Evolutionary conservation across 2,797 vertebrate genomes (phyloP).

Genomic region (Ptychadena robeensis): DNA sequence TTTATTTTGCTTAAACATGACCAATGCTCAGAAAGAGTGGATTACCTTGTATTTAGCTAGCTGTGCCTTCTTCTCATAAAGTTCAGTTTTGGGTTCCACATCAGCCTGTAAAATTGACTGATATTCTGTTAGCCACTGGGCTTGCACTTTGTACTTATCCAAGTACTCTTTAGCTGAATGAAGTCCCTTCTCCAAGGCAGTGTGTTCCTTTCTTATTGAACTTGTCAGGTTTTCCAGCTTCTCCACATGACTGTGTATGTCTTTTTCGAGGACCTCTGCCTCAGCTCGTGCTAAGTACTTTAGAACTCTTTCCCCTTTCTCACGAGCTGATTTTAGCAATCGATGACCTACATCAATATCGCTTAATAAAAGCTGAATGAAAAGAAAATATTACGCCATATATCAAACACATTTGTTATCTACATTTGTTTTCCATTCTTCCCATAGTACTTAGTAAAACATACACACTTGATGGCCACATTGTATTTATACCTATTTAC

Average conservation of each 20-base stretch:
- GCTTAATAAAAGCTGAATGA: constrained; percentile 74
- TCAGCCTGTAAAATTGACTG: constrained; percentile 77
- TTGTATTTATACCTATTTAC: too few species aligned
- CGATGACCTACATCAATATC: constrained; percentile 91
- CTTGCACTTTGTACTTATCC: constrained; percentile 87
- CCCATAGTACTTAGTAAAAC: background rate
- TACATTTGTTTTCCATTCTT: background rate
- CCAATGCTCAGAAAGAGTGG: background rate
- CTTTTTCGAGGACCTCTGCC: constrained; percentile 79
- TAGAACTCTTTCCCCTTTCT: constrained; percentile 85
- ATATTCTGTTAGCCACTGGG: constrained; percentile 87
- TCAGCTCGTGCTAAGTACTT: constrained; percentile 82
- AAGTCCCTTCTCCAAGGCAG: constrained; percentile 83
- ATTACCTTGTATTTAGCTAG: constrained; percentile 94
- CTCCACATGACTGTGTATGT: constrained; percentile 78
- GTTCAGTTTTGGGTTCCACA: constrained; percentile 88
- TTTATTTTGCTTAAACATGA: background rate
- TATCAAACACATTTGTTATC: background rate
- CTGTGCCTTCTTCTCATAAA: constrained; percentile 95
- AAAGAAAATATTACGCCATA: constrained; percentile 32
- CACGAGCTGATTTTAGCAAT: constrained; percentile 86
- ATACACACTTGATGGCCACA: too few species aligned
- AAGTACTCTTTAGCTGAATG: constrained; percentile 91
- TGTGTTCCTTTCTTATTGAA: constrained; percentile 84
- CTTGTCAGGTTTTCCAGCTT: constrained; percentile 86